These are phyloP conservation scores for Cremastinae sp. DNA, from an alignment of 2,888 invertebrate genomes.

Conservation along the genomic window DNA sequence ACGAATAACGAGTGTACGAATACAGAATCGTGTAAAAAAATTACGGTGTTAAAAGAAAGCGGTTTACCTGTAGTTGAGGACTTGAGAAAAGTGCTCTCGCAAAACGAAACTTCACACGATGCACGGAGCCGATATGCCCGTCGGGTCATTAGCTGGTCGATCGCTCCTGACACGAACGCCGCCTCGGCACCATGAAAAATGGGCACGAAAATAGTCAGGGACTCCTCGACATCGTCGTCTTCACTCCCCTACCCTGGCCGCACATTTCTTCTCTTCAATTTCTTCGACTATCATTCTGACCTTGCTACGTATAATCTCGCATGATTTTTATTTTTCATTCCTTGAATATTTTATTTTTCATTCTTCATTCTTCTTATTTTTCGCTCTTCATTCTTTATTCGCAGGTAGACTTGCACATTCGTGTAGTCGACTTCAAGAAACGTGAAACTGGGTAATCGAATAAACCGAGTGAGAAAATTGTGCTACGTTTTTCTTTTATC, in stretches of 20 bases:
- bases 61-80: conserved; percentile 39
- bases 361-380: not conserved
- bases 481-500: conserved; percentile 17
- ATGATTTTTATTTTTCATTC: no score
- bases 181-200: conserved; percentile 61
- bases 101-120: conserved; percentile 61
- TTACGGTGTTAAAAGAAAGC: conserved; percentile 8
- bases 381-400: not conserved
- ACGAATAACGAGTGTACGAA: conserved; percentile 6
- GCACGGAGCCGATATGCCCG: conserved; percentile 58
- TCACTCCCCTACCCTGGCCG: conserved; percentile 2
- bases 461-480: not conserved
- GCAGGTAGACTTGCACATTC: conserved; percentile 6
- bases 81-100: conserved; percentile 50
- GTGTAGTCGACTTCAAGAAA: conserved; percentile 29
- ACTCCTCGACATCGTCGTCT: conserved; percentile 53
- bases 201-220: conserved; percentile 58
- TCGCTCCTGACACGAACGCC: conserved; percentile 61
- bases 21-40: not conserved
- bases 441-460: conserved; percentile 47
- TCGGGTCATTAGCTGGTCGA: conserved; percentile 62
- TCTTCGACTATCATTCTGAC: conserved; percentile 49
- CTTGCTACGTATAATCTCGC: conserved; percentile 44
- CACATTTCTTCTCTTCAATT: conserved; percentile 28
- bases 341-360: no score